These are phyloP conservation scores for Fulica atra DNA, from an alignment of 2,113 vertebrate species.

Conservation along the genomic window DNA sequence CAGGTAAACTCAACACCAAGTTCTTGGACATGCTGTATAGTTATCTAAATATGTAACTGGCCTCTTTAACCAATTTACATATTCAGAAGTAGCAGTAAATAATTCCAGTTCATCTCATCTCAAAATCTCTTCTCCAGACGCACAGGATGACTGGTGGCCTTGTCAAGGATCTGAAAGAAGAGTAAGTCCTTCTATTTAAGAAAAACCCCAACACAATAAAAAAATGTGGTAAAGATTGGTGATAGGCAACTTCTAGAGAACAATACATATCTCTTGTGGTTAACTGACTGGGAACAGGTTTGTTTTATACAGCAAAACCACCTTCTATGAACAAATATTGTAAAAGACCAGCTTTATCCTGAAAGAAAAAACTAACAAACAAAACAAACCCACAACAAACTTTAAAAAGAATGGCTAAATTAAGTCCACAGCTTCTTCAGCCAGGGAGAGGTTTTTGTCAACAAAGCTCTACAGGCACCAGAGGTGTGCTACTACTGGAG, in stretches of 20 bases:
- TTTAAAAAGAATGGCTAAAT: not conserved
- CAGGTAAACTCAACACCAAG: not conserved
- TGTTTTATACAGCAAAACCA: not conserved
- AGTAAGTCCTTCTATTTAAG: not conserved
- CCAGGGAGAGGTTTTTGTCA: not conserved
- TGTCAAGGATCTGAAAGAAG: not conserved
- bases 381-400: not conserved
- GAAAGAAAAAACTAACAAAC: not conserved
- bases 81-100: not conserved
- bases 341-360: not conserved
- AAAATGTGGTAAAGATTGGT: not conserved
- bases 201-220: not conserved
- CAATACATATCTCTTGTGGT: not conserved
- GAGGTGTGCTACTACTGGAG: not conserved
- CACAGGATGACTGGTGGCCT: not conserved
- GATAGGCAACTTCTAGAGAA: not conserved
- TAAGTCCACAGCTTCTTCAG: not conserved
- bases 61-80: not conserved
- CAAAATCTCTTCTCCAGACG: not conserved
- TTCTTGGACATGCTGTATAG: not conserved
- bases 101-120: not conserved
- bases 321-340: not conserved
- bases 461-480: not conserved
- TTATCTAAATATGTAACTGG: not conserved
- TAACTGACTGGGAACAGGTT: not conserved